Conservation (phyloP, 2,113 vertebrate genomes). For the Struthidea cinerea region DNA sequence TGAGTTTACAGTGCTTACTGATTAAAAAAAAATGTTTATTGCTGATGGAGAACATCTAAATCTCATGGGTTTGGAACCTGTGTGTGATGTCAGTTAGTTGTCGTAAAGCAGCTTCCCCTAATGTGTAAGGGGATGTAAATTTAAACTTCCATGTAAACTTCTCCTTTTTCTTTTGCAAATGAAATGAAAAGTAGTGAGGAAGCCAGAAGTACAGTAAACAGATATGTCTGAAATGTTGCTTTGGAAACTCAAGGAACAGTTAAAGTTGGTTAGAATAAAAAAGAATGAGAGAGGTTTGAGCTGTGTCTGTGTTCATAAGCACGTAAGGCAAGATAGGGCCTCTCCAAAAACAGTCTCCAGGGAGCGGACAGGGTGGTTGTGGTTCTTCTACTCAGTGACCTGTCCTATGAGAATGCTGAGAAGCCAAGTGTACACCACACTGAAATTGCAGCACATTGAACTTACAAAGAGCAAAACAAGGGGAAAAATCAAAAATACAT, state of each 20-base stretch:
- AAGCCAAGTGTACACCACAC: neutral
- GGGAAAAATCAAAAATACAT: neutral
- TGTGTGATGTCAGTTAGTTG: neutral
- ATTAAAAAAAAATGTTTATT: neutral
- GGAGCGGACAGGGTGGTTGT: neutral
- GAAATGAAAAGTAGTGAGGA: neutral
- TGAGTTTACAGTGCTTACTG: neutral
- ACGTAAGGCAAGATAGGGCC: neutral
- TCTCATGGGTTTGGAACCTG: neutral
- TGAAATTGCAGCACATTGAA: neutral
- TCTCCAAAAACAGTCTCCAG: neutral
- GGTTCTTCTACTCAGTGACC: neutral
- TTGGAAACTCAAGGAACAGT: neutral
- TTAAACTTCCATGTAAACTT: neutral
- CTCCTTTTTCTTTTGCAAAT: neutral
- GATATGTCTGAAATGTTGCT: neutral
- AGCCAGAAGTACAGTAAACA: neutral
- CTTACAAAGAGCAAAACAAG: neutral
- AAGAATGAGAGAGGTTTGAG: neutral
- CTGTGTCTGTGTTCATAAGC: neutral
- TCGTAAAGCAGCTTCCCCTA: neutral
- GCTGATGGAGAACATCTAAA: neutral
- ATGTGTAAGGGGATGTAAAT: neutral
- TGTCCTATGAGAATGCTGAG: fast-evolving
- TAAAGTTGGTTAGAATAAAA: neutral